Percentiles rank a stretch among this genome's conserved stretches.
Conservation (phyloP, 2,113 vertebrate genomes). For the Polypterus senegalus region DNA sequence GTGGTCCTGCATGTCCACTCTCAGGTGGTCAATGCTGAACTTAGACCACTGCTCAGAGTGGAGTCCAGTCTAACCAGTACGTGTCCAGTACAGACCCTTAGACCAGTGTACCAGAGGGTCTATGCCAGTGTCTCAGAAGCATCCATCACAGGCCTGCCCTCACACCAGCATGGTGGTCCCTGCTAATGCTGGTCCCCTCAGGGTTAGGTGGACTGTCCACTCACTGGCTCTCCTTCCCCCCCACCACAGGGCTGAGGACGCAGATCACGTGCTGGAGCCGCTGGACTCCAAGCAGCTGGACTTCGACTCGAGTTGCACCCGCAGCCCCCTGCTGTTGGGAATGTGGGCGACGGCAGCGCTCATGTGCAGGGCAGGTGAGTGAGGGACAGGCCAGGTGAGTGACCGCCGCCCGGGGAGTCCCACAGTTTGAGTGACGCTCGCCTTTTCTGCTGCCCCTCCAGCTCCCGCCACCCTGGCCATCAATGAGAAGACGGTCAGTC, state of each 20-base stretch:
- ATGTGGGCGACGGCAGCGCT: slow-evolving; percentile 73
- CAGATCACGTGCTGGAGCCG: slow-evolving; percentile 78
- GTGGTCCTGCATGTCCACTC: too few relatives aligned
- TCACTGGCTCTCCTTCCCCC: slow-evolving; percentile 29
- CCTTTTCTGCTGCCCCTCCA: slow-evolving; percentile 19
- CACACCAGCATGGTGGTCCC: background rate
- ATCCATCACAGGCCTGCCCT: background rate
- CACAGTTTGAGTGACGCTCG: rapidly evolving
- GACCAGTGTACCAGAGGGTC: background rate
- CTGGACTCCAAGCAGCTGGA: slow-evolving; percentile 73
- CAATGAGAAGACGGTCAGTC: slow-evolving; percentile 62
- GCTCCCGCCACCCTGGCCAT: slow-evolving; percentile 52
- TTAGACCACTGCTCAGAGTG: too few relatives aligned
- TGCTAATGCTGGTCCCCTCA: background rate
- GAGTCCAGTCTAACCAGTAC: too few relatives aligned
- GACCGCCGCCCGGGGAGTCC: rapidly evolving
- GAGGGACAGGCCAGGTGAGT: background rate
- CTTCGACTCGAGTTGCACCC: slow-evolving; percentile 59
- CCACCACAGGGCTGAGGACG: slow-evolving; percentile 63
- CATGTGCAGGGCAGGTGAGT: slow-evolving; percentile 62
- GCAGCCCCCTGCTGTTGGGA: slow-evolving; percentile 68
- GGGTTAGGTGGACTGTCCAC: background rate
- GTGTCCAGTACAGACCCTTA: background rate
- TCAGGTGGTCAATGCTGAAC: too few relatives aligned
- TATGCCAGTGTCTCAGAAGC: background rate